Evolutionary conservation across 2,797 vertebrate species (phyloP).

Genomic region (Cuculus canorus): DNA sequence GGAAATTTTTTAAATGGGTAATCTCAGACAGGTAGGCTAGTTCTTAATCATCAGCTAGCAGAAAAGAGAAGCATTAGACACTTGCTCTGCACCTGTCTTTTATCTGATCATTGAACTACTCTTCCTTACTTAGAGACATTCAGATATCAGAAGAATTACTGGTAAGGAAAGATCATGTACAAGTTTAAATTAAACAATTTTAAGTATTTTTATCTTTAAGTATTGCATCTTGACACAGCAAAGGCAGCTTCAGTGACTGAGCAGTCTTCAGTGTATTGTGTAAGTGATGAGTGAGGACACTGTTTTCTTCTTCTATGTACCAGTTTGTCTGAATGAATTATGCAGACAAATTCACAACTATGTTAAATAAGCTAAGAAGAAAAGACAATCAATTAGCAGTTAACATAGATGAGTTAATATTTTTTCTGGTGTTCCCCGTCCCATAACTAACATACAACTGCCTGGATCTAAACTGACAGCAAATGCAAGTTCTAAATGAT

Average conservation of each 20-base stretch:
- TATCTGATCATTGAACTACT: not conserved
- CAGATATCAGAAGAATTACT: not conserved
- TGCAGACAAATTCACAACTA: not conserved
- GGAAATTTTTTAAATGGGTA: not conserved
- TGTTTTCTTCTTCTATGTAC: not conserved
- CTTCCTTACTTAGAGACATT: not conserved
- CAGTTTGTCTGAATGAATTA: not conserved
- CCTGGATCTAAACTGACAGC: conserved; percentile 1
- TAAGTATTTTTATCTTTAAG: not conserved
- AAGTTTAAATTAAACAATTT: not conserved
- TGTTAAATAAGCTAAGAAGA: not conserved
- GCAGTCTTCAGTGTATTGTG: not conserved
- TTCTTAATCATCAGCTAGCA: not conserved
- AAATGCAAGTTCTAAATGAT: not conserved
- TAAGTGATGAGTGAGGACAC: not conserved
- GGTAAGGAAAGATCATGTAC: not conserved
- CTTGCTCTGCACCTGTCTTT: not conserved
- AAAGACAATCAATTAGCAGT: not conserved
- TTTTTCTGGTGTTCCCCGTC: not conserved
- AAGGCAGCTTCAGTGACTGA: not conserved
- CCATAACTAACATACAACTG: not conserved
- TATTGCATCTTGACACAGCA: not conserved
- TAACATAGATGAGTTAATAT: not conserved
- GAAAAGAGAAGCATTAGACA: not conserved
- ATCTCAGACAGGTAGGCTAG: not conserved